Evolutionary conservation across 2,797 vertebrate genomes (phyloP).

Genomic region (Stomatorhinus walkeri): DNA sequence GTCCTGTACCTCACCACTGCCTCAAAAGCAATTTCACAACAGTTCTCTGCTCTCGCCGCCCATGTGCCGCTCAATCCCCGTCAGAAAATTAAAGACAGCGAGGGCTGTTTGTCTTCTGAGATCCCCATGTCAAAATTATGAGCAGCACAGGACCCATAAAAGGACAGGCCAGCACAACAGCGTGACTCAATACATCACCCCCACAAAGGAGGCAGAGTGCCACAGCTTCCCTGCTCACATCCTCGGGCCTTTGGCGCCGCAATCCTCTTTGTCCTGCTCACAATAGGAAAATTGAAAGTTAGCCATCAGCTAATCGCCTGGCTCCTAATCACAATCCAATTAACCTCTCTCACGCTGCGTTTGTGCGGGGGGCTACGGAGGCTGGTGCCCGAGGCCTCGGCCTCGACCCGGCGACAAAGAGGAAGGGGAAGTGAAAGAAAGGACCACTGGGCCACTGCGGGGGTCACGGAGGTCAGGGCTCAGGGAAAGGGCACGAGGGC

Average conservation of each 20-base stretch:
- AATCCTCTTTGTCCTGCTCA: conserved; percentile 66
- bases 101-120: conserved; percentile 33
- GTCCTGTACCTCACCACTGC: conserved; percentile 20
- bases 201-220: background rate
- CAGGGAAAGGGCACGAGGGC: background rate
- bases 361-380: conserved; percentile 45
- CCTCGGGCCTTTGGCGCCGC: conserved; percentile 7
- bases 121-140: conserved; percentile 34
- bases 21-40: conserved; percentile 26
- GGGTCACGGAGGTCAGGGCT: background rate
- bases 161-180: conserved; percentile 5
- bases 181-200: background rate
- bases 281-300: conserved; percentile 70
- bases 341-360: conserved; percentile 62
- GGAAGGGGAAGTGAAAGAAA: background rate
- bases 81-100: conserved; percentile 37
- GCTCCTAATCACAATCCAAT: conserved; percentile 72
- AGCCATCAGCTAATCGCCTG: conserved; percentile 71
- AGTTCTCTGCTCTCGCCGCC: background rate
- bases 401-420: background rate
- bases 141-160: conserved; percentile 31
- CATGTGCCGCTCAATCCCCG: conserved; percentile 31
- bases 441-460: background rate
- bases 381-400: background rate
- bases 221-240: background rate